Evolutionary conservation across 1,140 invertebrate genomes (phyloP).

Genomic region (Parasteatoda tepidariorum): DNA sequence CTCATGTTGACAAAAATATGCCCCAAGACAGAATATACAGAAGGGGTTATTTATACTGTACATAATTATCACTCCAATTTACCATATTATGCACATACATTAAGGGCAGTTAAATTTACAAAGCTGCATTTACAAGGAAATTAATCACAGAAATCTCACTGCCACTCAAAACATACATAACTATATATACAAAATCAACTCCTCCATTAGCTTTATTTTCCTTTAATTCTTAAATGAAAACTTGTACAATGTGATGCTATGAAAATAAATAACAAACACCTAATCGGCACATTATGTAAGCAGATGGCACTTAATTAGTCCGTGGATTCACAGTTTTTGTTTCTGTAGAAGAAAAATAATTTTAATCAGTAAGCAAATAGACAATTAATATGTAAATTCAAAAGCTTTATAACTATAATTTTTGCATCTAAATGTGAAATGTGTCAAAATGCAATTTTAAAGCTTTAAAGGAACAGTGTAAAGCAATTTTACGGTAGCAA

Average conservation of each 20-base stretch:
- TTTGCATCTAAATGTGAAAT: not conserved
- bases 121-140: slow-evolving; percentile 45
- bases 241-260: slow-evolving; percentile 26
- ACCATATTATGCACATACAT: slow-evolving; percentile 37
- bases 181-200: slow-evolving; percentile 43
- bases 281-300: slow-evolving; percentile 30
- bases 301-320: slow-evolving; percentile 51
- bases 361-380: slow-evolving; percentile 10
- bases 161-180: slow-evolving; percentile 17
- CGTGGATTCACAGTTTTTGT: slow-evolving; percentile 48
- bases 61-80: slow-evolving; percentile 47
- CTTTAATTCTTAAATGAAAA: slow-evolving; percentile 38
- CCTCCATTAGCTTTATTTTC: slow-evolving; percentile 22
- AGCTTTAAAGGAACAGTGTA: not conserved
- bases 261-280: slow-evolving; percentile 55
- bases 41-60: slow-evolving; percentile 53
- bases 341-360: slow-evolving; percentile 32
- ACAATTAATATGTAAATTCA: not conserved
- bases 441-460: not conserved
- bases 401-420: not conserved
- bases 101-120: slow-evolving; percentile 40
- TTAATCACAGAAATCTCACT: slow-evolving; percentile 56
- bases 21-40: slow-evolving; percentile 46
- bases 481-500: not conserved
- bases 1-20: slow-evolving; percentile 57